A percentile compares a stretch with the other conserved stretches of the same genome.
These are phyloP conservation scores for Homarus gammarus DNA, from an alignment of 2,888 invertebrate species.

Conservation along the genomic window DNA sequence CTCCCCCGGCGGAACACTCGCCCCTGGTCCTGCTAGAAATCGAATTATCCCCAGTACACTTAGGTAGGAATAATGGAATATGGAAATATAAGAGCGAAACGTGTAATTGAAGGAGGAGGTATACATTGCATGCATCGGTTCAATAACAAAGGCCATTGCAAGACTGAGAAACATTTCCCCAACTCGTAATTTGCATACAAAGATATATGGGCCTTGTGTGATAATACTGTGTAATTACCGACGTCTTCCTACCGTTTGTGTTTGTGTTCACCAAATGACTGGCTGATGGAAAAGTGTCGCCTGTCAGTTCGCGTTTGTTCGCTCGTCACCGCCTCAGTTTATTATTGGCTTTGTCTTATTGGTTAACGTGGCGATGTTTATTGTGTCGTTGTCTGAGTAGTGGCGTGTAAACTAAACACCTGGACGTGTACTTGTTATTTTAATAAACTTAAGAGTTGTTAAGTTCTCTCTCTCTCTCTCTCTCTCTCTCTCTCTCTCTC, in stretches of 20 bases:
- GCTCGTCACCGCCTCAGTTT: too few species aligned
- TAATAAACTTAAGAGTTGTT: background rate
- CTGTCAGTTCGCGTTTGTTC: too few species aligned
- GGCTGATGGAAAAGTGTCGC: too few species aligned
- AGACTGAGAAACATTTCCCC: background rate
- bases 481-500: too few species aligned
- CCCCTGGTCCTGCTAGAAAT: background rate
- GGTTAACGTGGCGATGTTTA: too few species aligned
- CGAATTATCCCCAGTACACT: background rate
- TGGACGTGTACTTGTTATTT: background rate
- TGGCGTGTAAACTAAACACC: background rate
- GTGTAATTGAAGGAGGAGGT: too few species aligned
- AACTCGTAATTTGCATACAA: constrained; percentile 16
- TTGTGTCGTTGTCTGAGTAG: too few species aligned
- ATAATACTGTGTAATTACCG: background rate
- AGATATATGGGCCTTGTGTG: background rate
- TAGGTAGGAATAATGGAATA: background rate
- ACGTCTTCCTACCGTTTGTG: background rate
- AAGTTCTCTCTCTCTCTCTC: too few species aligned
- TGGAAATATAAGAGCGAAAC: background rate
- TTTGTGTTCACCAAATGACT: too few species aligned
- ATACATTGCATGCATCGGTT: too few species aligned
- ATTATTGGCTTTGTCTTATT: too few species aligned
- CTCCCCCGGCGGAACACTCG: background rate
- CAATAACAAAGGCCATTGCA: background rate